phyloP scores from a whole-genome alignment of 2,797 vertebrate species.

The Craterocephalus amniculus region DNA sequence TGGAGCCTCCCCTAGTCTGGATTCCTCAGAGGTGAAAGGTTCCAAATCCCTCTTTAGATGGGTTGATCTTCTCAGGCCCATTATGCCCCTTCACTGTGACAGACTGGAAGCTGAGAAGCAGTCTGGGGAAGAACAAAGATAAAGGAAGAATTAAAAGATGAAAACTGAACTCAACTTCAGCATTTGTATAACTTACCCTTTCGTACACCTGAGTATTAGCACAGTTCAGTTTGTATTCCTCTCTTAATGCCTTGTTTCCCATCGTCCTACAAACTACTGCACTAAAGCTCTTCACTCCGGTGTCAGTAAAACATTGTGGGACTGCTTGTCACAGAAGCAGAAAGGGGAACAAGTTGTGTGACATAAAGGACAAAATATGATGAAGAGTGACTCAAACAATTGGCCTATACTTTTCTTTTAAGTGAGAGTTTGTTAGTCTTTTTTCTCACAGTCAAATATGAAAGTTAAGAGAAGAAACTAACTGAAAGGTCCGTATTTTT shows the following conservation, averaged over 20 bases:
- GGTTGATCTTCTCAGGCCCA: constrained; percentile 83
- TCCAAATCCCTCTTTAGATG: constrained; percentile 84
- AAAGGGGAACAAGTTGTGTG: constrained; percentile 19
- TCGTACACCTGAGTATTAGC: constrained; percentile 75
- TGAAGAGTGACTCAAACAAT: not conserved
- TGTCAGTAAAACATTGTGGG: constrained; percentile 58
- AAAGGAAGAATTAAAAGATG: constrained; percentile 78
- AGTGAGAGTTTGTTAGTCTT: not conserved
- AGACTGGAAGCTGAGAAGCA: constrained; percentile 76
- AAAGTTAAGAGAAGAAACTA: not conserved
- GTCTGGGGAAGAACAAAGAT: constrained; percentile 73
- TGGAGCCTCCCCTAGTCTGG: constrained; percentile 66
- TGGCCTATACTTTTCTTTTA: not conserved
- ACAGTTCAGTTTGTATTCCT: constrained; percentile 74
- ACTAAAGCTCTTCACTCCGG: constrained; percentile 41
- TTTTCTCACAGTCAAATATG: not conserved
- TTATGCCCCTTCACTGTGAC: constrained; percentile 79
- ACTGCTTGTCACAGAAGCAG: constrained; percentile 24
- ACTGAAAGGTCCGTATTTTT: constrained; percentile 9
- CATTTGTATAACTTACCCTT: constrained; percentile 80
- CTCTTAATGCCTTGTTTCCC: constrained; percentile 72
- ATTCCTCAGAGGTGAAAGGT: constrained; percentile 82
- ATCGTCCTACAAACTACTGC: constrained; percentile 58
- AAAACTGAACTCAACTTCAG: constrained; percentile 78
- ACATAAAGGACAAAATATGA: not conserved